phyloP scores from a whole-genome alignment of 1,140 invertebrate genomes.

The Leucophenga varia region DNA sequence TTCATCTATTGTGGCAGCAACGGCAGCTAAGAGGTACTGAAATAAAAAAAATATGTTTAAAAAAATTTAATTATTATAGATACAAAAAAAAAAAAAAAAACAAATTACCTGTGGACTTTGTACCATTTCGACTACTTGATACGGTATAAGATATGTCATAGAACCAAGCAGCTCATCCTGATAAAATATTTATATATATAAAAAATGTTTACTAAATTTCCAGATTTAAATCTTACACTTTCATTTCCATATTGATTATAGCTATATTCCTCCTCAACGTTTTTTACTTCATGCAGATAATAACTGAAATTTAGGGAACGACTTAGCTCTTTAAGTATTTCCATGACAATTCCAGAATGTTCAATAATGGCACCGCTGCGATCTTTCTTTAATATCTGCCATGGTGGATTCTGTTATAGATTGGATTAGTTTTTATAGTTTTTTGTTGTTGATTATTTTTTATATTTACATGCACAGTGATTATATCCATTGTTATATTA shows the following conservation, averaged over 20 bases:
- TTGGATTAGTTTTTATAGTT: not conserved
- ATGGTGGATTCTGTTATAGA: conserved; percentile 85
- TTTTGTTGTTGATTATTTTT: conserved; percentile 23
- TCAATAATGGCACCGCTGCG: conserved; percentile 60
- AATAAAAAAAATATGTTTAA: too few species aligned
- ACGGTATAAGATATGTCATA: conserved; percentile 42
- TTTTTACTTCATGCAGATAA: conserved; percentile 33
- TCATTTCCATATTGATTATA: conserved; percentile 23
- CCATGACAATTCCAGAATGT: conserved; percentile 74
- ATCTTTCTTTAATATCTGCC: conserved; percentile 70
- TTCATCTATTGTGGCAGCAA: conserved; percentile 69
- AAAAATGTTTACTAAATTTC: not conserved
- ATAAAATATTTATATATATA: too few species aligned
- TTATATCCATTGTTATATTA: conserved; percentile 68
- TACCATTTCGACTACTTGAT: conserved; percentile 18
- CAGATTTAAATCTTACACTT: conserved; percentile 17
- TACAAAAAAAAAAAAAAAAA: not conserved
- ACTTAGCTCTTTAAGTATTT: conserved; percentile 76
- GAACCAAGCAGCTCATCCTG: conserved; percentile 36
- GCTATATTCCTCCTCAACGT: conserved; percentile 9
- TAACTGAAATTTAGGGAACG: conserved; percentile 81
- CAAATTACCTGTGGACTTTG: not conserved
- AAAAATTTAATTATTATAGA: not conserved
- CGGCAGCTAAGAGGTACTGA: conserved; percentile 70
- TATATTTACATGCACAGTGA: conserved; percentile 68